Evolutionary conservation across 1,140 invertebrate species (phyloP), one percentile per base, ranked within the genome.

Genomic region (Drosophila quadrilineata): DNA sequence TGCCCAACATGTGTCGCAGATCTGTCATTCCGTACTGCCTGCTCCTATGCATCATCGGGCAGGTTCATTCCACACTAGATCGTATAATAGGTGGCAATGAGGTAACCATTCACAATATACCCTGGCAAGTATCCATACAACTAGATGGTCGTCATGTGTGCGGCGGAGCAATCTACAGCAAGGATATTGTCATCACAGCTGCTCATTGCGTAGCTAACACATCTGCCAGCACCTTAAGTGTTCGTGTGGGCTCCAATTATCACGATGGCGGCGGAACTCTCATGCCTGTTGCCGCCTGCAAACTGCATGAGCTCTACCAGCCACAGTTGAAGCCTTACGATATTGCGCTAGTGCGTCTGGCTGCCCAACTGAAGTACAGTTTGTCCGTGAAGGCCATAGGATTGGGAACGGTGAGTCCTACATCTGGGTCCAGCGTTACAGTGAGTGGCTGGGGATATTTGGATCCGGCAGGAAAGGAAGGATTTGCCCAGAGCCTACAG

Each of bases 101-200:
- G 3, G 89, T 90, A 16, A 80, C 75, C 9, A 91, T 93, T 26
- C 80, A 90, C 12, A 82, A 91, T 31, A 92, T 91, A 58, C 92
- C 92, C 28, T 93, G 91, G 82, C 91, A 91, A 89, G 89, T 91
- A 31, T 92, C 92, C n/a, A 64, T 94, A 2, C 84, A 90, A 54
- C 88, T 86, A 35, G 89, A 87, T 0, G 89, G 90, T 0, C 82
- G 88, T 26, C 92, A 93, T 73, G 91, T 92, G 29, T 93, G 92
- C 67, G 92, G 92, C 0, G 92, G 92, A 0, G 91, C 91, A 0
- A 80, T 93, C 3, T 91, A 92, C 40, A 90, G 90, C 10, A 76
- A 89, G 6, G 82, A 90, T 2, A 91, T 91, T 5, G 90, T 93
- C n/a, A 64, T 93, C 2, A 93, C 92, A 0, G 92, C 92, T 2